A percentile compares a stretch with the other conserved stretches of the same genome.
Conservation (phyloP, 1,140 invertebrate species). For the Platorchestia sp. region DNA sequence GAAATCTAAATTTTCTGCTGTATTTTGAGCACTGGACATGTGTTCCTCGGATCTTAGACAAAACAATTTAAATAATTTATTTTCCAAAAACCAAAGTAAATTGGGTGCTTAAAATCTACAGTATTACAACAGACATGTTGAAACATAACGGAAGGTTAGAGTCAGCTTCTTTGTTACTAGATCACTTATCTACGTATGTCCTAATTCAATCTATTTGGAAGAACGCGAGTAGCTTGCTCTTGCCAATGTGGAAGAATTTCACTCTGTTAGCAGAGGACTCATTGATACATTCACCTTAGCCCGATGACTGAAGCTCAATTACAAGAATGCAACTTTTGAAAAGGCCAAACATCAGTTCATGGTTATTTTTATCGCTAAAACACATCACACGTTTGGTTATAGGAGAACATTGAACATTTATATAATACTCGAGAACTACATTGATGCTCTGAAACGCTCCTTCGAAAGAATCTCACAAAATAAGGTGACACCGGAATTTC, state of each 20-base stretch:
- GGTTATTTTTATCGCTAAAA: not conserved
- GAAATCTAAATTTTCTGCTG: no score
- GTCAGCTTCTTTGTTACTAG: not conserved
- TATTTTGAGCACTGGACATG: no score
- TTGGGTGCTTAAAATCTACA: no score
- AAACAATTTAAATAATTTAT: no score
- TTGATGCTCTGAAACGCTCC: not conserved
- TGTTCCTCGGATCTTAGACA: no score
- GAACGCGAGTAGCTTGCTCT: not conserved
- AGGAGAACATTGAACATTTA: not conserved
- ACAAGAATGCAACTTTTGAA: not conserved
- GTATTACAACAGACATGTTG: no score
- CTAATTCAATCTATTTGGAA: slow-evolving; percentile 26
- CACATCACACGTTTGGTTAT: not conserved
- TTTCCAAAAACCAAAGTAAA: no score
- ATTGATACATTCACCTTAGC: not conserved
- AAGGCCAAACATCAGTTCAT: not conserved
- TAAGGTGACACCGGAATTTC: not conserved
- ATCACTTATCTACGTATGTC: not conserved
- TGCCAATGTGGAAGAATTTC: slow-evolving; percentile 35
- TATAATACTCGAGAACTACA: not conserved
- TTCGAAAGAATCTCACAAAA: not conserved
- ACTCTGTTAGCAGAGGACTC: not conserved
- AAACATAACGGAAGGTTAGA: not conserved
- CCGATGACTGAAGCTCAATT: not conserved